Evolutionary conservation across 2,113 vertebrate species (phyloP).

Genomic region (mouse (Mus musculus)): GRCm39 chr16:42482001-42482500

Average conservation of each 20-base stretch:
- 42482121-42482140: slow-evolving; percentile 1
- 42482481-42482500: slow-evolving; percentile 5
- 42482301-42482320: slow-evolving; percentile 70
- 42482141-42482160: slow-evolving; percentile 30
- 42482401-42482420: slow-evolving; percentile 71
- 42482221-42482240: slow-evolving; percentile 69
- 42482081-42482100: not conserved
- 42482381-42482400: slow-evolving; percentile 65
- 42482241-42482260: slow-evolving; percentile 71
- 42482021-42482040: not conserved
- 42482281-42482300: slow-evolving; percentile 63
- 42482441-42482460: slow-evolving; percentile 53
- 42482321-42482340: slow-evolving; percentile 80
- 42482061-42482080: not conserved
- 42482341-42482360: slow-evolving; percentile 67
- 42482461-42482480: slow-evolving; percentile 39
- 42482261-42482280: slow-evolving; percentile 76
- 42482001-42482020: slow-evolving; percentile 31
- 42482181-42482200: slow-evolving; percentile 53
- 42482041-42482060: not conserved
- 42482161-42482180: slow-evolving; percentile 47
- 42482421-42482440: slow-evolving; percentile 43
- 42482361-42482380: slow-evolving; percentile 63
- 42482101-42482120: not conserved
- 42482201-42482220: slow-evolving; percentile 71